Base-by-base conservation (phyloP, 2,888 invertebrate genomes). In the Acanthosoma haemorrhoidale region DNA sequence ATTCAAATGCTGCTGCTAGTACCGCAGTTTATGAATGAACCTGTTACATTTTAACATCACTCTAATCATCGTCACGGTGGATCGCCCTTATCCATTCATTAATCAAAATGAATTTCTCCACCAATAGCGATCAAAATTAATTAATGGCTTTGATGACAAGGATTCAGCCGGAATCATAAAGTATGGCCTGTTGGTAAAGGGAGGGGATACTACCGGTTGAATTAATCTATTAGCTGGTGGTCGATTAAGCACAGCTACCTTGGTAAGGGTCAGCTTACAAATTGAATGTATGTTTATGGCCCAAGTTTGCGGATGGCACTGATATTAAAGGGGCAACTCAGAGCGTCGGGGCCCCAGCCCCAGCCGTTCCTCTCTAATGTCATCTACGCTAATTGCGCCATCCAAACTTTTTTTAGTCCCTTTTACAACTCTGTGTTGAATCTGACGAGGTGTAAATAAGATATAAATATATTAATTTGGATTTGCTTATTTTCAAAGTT, bases 261-360 rank as follows among this genome's bases (percentile, higher is more conserved):
- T n/a, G n/a, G n/a, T n/a, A n/a, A 25, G 13, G 51, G 51, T 51
- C 51, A 51, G 51, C 13, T 51, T 51, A 51, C 51, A 51, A 51
- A 51, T 51, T 51, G 51, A 51, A 51, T 51, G 51, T 51, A 51
- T 51, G 51, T 51, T 51, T 51, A 51, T 25, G 51, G 51, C 11
- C 25, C 51, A 51, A 51, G 51, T 51, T 51, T 25, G n/a, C 5
- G 13, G 51, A 51, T 51, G 32, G 32, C n/a, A n/a, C 13, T n/a
- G 51, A 51, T 51, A 51, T 25, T 25, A 43, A 21, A 21, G 21
- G 21, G 18, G 16, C 41, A 15, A 18, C 41, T 41, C 18, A n/a
- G n/a, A n/a, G n/a, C n/a, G n/a, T n/a, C 11, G 43, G 11, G 2
- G 21, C 11, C 21, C 43, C n/a, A n/a, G n/a, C n/a, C n/a, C n/a